phyloP scores from a whole-genome alignment of 2,113 vertebrate species.

The Circaetus cinerascens region DNA sequence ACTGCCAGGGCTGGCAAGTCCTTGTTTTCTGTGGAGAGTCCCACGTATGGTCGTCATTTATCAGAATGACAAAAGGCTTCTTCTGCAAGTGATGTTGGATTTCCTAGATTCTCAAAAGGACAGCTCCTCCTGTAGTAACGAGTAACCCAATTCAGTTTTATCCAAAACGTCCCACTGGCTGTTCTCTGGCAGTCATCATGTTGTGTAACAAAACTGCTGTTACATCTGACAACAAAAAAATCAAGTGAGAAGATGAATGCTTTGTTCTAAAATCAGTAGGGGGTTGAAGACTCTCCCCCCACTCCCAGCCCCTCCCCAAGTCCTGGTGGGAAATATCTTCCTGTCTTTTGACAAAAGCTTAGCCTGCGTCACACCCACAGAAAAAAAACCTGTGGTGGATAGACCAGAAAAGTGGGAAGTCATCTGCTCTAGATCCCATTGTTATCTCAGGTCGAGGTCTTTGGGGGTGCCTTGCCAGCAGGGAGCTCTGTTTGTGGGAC shows the following conservation, averaged over 20 bases:
- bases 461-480: not conserved
- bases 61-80: not conserved
- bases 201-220: not conserved
- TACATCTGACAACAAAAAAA: not conserved
- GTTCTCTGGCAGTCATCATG: not conserved
- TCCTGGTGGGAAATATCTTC: not conserved
- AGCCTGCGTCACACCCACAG: not conserved
- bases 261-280: not conserved
- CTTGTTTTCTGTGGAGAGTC: not conserved
- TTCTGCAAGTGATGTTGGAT: not conserved
- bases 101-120: not conserved
- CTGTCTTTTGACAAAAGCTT: not conserved
- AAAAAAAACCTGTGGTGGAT: not conserved
- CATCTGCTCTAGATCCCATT: not conserved
- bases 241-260: not conserved
- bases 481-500: not conserved
- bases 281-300: not conserved
- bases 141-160: not conserved
- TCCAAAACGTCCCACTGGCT: not conserved
- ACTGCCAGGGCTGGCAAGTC: not conserved
- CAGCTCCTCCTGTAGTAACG: not conserved
- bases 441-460: not conserved
- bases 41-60: not conserved
- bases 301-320: rapidly evolving
- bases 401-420: not conserved